These are phyloP conservation scores for Luperina testacea DNA, from an alignment of 2,888 invertebrate genomes.

Conservation along the genomic window DNA sequence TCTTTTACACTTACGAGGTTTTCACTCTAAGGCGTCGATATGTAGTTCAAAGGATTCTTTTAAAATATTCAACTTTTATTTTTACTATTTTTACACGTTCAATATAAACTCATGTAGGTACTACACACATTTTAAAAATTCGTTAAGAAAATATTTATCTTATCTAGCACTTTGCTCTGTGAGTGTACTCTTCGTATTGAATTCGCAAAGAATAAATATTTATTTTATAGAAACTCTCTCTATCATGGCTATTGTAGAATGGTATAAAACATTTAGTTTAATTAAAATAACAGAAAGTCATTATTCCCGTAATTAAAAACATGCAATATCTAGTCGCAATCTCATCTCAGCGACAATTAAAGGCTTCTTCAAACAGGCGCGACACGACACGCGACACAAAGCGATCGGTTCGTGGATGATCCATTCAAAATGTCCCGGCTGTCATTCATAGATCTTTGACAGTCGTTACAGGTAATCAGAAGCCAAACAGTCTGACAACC, in stretches of 20 bases:
- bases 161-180: constrained; percentile 27
- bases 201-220: constrained; percentile 31
- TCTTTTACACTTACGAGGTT: too few relatives aligned
- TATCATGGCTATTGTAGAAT: constrained; percentile 4
- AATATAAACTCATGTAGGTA: constrained; percentile 6
- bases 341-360: not conserved
- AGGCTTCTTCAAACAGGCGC: too few relatives aligned
- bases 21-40: too few relatives aligned
- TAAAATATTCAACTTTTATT: not conserved
- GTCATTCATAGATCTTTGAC: too few relatives aligned
- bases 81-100: constrained; percentile 15
- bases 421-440: too few relatives aligned
- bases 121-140: constrained; percentile 24
- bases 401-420: too few relatives aligned
- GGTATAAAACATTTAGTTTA: constrained; percentile 1
- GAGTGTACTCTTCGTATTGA: constrained; percentile 30
- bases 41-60: not conserved
- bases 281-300: not conserved
- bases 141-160: constrained; percentile 48
- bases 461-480: too few relatives aligned
- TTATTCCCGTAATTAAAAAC: not conserved
- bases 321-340: not conserved
- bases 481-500: too few relatives aligned
- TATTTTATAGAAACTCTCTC: constrained; percentile 5
- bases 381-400: too few relatives aligned